A percentile compares a stretch with the other conserved stretches of the same genome.
Conservation (phyloP, 2,797 vertebrate species). For the Channa striata region DNA sequence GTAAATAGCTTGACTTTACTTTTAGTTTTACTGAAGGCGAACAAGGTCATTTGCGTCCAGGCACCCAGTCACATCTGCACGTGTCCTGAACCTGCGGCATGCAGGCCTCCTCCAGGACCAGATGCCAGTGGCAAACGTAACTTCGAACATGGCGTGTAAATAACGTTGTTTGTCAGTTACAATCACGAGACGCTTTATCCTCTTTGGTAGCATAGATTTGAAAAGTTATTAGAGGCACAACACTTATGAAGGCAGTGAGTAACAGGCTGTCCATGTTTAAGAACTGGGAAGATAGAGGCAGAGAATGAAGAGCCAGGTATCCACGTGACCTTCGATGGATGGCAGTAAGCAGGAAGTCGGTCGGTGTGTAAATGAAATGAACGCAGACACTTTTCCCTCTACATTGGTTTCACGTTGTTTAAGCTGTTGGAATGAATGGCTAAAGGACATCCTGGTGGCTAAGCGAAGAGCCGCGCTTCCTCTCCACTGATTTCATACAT, state of each 20-base stretch:
- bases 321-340: constrained; percentile 17
- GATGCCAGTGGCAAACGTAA: constrained; percentile 37
- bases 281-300: constrained; percentile 17
- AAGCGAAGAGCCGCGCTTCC: not conserved
- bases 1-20: constrained; percentile 5
- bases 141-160: constrained; percentile 45
- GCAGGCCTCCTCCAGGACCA: constrained; percentile 29
- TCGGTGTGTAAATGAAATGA: constrained; percentile 31
- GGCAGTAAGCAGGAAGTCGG: constrained; percentile 3
- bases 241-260: constrained; percentile 17
- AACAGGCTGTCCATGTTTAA: constrained; percentile 12
- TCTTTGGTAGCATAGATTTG: constrained; percentile 61
- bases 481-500: not conserved
- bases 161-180: constrained; percentile 49
- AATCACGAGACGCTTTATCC: constrained; percentile 10
- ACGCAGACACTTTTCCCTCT: constrained; percentile 9
- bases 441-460: constrained; percentile 17
- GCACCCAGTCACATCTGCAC: constrained; percentile 50
- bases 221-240: constrained; percentile 32
- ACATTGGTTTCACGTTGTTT: constrained; percentile 6
- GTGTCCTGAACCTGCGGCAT: constrained; percentile 51
- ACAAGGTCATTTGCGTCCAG: constrained; percentile 33
- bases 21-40: constrained; percentile 21
- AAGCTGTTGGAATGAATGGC: constrained; percentile 15
- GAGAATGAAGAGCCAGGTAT: constrained; percentile 10